Evolutionary conservation across 2,888 invertebrate species (phyloP).

Genomic region (Cosmorhoe ocellata): DNA sequence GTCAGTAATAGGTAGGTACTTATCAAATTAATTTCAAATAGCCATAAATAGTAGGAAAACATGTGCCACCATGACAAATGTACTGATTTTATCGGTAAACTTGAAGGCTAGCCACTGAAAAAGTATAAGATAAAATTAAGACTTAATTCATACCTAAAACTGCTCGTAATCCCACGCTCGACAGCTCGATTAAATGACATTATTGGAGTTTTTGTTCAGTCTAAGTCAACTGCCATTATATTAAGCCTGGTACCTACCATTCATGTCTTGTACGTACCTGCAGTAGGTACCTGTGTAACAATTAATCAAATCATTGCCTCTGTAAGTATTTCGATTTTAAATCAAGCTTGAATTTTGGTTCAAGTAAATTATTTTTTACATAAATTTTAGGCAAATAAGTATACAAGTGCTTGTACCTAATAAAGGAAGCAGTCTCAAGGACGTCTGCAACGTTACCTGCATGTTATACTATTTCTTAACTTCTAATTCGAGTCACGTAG

Average conservation of each 20-base stretch:
- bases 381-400: slow-evolving; percentile 35
- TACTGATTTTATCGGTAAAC: slow-evolving; percentile 55
- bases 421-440: slow-evolving; percentile 49
- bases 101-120: slow-evolving; percentile 69
- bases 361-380: slow-evolving; percentile 2
- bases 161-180: slow-evolving; percentile 71
- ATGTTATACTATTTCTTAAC: slow-evolving; percentile 44
- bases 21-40: too few species aligned
- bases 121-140: slow-evolving; percentile 69
- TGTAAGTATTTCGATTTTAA: neutral
- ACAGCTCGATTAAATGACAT: slow-evolving; percentile 67
- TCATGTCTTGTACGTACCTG: slow-evolving; percentile 16
- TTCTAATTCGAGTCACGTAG: slow-evolving; percentile 45
- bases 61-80: slow-evolving; percentile 47
- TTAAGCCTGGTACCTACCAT: too few species aligned
- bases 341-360: neutral
- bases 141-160: slow-evolving; percentile 70
- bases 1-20: too few species aligned
- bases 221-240: slow-evolving; percentile 31
- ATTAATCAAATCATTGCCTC: too few species aligned
- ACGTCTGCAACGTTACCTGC: slow-evolving; percentile 48
- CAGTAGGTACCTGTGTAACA: too few species aligned
- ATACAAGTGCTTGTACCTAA: slow-evolving; percentile 26
- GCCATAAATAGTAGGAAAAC: too few species aligned
- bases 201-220: slow-evolving; percentile 61